phyloP scores from a whole-genome alignment of 1,140 invertebrate genomes.

The Latrodectus geometricus region DNA sequence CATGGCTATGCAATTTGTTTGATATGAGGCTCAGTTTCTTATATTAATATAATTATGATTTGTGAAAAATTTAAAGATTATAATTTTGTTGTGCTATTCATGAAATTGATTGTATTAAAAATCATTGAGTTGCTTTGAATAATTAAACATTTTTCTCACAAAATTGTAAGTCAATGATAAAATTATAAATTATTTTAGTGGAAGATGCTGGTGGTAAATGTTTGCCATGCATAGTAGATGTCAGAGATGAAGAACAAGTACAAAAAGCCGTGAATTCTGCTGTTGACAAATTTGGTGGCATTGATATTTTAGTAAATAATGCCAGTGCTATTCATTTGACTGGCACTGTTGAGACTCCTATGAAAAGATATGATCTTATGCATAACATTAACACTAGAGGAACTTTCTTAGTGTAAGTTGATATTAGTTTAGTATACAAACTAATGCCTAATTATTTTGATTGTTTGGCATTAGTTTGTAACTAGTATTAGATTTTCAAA shows the following conservation, averaged over 20 bases:
- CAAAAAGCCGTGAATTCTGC: slow-evolving; percentile 85
- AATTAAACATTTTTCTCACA: too few species aligned
- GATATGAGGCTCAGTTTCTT: too few species aligned
- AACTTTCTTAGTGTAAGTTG: slow-evolving; percentile 88
- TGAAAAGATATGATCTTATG: slow-evolving; percentile 97
- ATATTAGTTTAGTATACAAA: neutral
- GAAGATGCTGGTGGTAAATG: slow-evolving; percentile 91
- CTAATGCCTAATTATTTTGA: too few species aligned
- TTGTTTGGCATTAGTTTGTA: too few species aligned
- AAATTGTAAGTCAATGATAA: too few species aligned
- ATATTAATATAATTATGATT: too few species aligned
- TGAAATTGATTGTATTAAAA: too few species aligned
- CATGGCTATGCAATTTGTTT: too few species aligned
- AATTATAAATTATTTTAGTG: slow-evolving; percentile 74
- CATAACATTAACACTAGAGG: slow-evolving; percentile 91
- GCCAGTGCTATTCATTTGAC: slow-evolving; percentile 96
- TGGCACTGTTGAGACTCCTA: slow-evolving; percentile 85
- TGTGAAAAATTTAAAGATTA: too few species aligned
- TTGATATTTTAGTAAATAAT: slow-evolving; percentile 96
- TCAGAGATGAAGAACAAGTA: slow-evolving; percentile 88
- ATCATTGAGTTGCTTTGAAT: slow-evolving; percentile 35
- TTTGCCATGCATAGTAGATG: slow-evolving; percentile 93
- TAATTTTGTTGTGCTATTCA: too few species aligned
- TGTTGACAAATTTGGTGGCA: slow-evolving; percentile 93
- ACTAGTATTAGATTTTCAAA: too few species aligned